A percentile compares a stretch with the other conserved stretches of the same genome.
Conservation (phyloP, 2,888 invertebrate genomes). For the Hirtodrosophila histrioides region DNA sequence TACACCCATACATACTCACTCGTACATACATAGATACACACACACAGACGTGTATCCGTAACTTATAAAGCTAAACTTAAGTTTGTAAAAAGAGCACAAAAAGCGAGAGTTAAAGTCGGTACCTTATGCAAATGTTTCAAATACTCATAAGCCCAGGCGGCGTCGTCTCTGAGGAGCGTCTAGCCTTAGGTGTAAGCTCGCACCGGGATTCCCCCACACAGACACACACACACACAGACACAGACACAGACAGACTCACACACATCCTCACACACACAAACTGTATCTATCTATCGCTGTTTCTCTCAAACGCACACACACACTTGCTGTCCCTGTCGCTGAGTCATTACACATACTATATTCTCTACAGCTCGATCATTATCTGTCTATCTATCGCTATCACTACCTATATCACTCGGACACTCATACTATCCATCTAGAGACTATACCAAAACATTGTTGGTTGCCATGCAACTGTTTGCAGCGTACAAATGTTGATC, state of each 20-base stretch:
- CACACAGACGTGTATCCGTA: conserved; percentile 24
- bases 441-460: conserved; percentile 72
- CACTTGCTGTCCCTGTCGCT: conserved; percentile 8
- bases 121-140: conserved; percentile 71
- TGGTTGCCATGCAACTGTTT: conserved; percentile 68
- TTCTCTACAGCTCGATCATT: conserved; percentile 27
- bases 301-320: conserved; percentile 23
- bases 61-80: conserved; percentile 65
- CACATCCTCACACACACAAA: conserved; percentile 20
- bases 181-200: conserved; percentile 69
- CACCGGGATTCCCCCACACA: conserved; percentile 32
- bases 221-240: conserved; percentile 15
- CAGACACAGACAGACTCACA: conserved; percentile 14
- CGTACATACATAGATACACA: conserved; percentile 12
- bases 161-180: conserved; percentile 50
- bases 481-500: conserved; percentile 61
- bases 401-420: conserved; percentile 20
- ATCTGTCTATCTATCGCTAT: conserved; percentile 21
- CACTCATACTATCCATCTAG: conserved; percentile 41
- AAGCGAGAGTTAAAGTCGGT: conserved; percentile 81
- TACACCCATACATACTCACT: conserved; percentile 24
- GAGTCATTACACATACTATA: conserved; percentile 18
- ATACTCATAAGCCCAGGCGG: conserved; percentile 70
- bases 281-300: conserved; percentile 32
- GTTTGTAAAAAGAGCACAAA: conserved; percentile 65